Evolutionary conservation across 1,140 invertebrate genomes (phyloP).

Genomic region (Eupristina koningsbergeri): DNA sequence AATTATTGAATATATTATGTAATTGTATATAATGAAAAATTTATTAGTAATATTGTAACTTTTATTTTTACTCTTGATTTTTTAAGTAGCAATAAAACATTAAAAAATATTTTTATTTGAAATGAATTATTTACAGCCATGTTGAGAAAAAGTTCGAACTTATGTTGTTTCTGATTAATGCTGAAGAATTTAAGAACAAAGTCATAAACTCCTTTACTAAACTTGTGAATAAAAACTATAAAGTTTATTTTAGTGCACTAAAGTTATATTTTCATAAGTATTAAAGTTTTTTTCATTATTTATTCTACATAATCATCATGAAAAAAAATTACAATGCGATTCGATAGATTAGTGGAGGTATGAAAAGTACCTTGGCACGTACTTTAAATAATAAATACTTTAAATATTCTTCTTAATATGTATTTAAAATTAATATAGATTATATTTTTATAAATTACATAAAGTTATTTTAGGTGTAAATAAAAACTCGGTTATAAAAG

Average conservation of each 20-base stretch:
- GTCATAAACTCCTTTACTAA: not conserved
- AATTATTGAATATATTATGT: constrained; percentile 6
- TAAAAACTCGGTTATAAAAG: too few species aligned
- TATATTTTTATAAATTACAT: too few species aligned
- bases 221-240: not conserved
- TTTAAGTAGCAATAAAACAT: not conserved
- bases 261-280: not conserved
- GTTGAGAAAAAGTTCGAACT: not conserved
- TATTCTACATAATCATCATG: not conserved
- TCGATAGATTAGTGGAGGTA: not conserved
- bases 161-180: not conserved
- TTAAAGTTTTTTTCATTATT: not conserved
- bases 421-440: not conserved
- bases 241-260: not conserved
- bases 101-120: not conserved
- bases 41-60: too few species aligned
- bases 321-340: not conserved
- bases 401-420: not conserved
- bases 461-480: too few species aligned
- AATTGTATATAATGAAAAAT: not conserved
- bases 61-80: not conserved
- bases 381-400: not conserved
- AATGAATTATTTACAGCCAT: constrained; percentile 2
- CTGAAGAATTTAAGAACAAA: constrained; percentile 9
- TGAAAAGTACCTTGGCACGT: not conserved